phyloP scores from a whole-genome alignment of 2,888 invertebrate species.

The Lissocephala sabroskyi region DNA sequence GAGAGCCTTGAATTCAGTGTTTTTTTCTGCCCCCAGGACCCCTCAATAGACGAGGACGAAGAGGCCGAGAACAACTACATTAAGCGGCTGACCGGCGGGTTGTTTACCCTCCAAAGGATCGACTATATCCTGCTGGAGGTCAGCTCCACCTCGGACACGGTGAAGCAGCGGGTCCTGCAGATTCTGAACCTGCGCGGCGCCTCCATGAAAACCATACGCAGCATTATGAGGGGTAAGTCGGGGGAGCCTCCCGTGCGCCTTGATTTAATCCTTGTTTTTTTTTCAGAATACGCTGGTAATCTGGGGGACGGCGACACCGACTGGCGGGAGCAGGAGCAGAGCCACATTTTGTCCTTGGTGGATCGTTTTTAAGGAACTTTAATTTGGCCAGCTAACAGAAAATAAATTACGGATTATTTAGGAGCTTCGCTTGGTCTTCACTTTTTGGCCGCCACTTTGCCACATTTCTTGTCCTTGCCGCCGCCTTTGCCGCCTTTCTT shows the following conservation, averaged over 20 bases:
- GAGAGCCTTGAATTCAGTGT: background rate
- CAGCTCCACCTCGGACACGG: slow-evolving; percentile 77
- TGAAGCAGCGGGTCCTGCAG: slow-evolving; percentile 90
- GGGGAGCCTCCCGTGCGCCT: too few species aligned
- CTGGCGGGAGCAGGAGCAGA: slow-evolving; percentile 90
- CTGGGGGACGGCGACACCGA: slow-evolving; percentile 87
- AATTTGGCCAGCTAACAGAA: too few species aligned
- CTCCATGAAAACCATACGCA: slow-evolving; percentile 92
- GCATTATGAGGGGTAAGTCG: slow-evolving; percentile 88
- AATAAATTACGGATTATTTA: slow-evolving; percentile 6
- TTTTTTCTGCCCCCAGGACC: slow-evolving; percentile 41
- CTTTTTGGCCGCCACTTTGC: too few species aligned
- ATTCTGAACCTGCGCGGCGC: slow-evolving; percentile 92
- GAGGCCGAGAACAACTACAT: slow-evolving; percentile 91
- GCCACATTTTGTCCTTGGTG: slow-evolving; percentile 91
- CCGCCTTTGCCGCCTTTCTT: too few species aligned
- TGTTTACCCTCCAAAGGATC: slow-evolving; percentile 96
- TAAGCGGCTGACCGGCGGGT: slow-evolving; percentile 90
- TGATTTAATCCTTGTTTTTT: too few species aligned
- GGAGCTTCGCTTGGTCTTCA: too few species aligned
- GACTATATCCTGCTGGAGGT: slow-evolving; percentile 91
- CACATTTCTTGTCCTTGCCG: too few species aligned
- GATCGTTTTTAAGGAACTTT: slow-evolving; percentile 86
- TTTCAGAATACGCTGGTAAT: slow-evolving; percentile 93
- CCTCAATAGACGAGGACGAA: slow-evolving; percentile 77